Conservation (phyloP, 2,797 vertebrate species). For the Parauchenoglanis punctatus region DNA sequence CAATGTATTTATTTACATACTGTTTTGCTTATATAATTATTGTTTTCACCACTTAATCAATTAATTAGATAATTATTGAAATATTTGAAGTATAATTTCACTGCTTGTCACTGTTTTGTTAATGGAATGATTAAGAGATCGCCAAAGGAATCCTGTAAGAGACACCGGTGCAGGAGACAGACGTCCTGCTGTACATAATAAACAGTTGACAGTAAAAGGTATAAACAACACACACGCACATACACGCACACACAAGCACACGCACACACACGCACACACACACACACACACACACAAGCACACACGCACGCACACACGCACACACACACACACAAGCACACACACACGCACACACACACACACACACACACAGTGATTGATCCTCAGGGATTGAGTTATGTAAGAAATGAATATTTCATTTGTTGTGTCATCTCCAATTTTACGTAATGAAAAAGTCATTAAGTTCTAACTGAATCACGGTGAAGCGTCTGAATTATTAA, state of each 20-base stretch:
- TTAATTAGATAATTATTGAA: neutral
- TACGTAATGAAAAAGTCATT: constrained; percentile 20
- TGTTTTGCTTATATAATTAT: neutral
- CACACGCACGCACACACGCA: constrained; percentile 16
- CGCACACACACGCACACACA: too few relatives aligned
- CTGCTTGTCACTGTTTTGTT: neutral
- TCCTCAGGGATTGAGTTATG: constrained; percentile 5
- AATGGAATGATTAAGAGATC: neutral
- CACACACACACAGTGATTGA: constrained; percentile 1
- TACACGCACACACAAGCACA: too few relatives aligned
- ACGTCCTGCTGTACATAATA: neutral
- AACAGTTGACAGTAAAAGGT: neutral
- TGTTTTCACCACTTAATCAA: neutral
- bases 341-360: too few relatives aligned
- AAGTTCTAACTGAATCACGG: neutral
- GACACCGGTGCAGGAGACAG: too few relatives aligned
- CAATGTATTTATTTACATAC: neutral
- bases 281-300: constrained; percentile 7
- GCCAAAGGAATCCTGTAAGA: too few relatives aligned
- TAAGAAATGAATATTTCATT: constrained; percentile 6
- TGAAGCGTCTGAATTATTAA: constrained; percentile 8
- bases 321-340: constrained; percentile 28
- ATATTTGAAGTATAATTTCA: neutral
- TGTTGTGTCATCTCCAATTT: neutral
- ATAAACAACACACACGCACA: too few relatives aligned